Evolutionary conservation across 2,113 vertebrate genomes (phyloP).

Genomic region (Synchiropus splendidus): DNA sequence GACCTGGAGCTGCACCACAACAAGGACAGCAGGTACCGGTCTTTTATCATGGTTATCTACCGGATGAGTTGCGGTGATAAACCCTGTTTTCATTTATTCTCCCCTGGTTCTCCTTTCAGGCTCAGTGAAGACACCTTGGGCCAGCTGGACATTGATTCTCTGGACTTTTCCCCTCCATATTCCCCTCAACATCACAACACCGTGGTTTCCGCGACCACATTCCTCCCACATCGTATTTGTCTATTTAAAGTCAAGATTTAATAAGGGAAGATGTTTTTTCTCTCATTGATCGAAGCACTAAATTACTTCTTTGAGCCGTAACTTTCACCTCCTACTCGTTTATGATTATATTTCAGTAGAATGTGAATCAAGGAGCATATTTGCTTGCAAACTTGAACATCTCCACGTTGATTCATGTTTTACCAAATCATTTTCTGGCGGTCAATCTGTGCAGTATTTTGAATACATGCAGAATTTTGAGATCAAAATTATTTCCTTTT

Average conservation of each 20-base stretch:
- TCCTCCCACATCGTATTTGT: conserved; percentile 26
- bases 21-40: conserved; percentile 79
- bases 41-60: background rate
- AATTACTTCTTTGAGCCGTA: conserved; percentile 16
- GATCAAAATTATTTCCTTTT: conserved; percentile 23
- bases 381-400: conserved; percentile 39
- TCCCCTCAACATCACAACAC: conserved; percentile 38
- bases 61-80: background rate
- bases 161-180: conserved; percentile 33
- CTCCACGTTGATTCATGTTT: conserved; percentile 39
- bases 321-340: conserved; percentile 20
- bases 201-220: conserved; percentile 28
- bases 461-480: conserved; percentile 43
- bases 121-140: conserved; percentile 53
- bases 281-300: conserved; percentile 47
- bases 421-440: conserved; percentile 35
- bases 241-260: conserved; percentile 20
- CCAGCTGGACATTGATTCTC: conserved; percentile 22
- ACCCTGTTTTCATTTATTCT: background rate
- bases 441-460: conserved; percentile 50
- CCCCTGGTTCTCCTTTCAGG: conserved; percentile 43
- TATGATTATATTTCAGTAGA: background rate
- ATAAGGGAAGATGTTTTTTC: conserved; percentile 33
- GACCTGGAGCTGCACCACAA: conserved; percentile 73
- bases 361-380: conserved; percentile 38